Evolutionary conservation across 2,797 vertebrate species (phyloP).

Genomic region (Notamacropus eugenii): DNA sequence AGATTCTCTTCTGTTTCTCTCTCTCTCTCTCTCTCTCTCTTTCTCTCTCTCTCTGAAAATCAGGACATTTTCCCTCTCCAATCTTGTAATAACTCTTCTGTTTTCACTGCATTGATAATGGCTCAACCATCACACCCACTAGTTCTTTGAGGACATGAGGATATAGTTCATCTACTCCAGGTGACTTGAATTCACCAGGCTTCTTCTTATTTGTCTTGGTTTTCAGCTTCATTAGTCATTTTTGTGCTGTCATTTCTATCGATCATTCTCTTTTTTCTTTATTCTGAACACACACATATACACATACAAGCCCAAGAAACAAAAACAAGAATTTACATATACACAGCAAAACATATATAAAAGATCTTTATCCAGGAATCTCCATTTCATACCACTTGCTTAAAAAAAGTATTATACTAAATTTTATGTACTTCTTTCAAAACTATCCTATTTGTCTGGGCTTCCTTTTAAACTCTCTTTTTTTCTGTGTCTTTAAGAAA

Average conservation of each 20-base stretch:
- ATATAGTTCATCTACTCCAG: not conserved
- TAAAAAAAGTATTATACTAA: not conserved
- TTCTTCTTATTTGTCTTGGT: not conserved
- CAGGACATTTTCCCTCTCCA: not conserved
- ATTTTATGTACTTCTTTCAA: not conserved
- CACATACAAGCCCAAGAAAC: not conserved
- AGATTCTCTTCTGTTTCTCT: not conserved
- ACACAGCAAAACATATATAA: not conserved
- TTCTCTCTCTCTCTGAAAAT: not conserved
- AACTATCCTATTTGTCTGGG: not conserved
- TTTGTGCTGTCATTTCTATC: not conserved
- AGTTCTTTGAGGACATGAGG: not conserved
- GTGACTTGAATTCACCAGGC: not conserved
- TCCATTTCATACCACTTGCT: not conserved
- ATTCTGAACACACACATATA: not conserved
- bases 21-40: too few relatives aligned
- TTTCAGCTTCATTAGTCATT: not conserved
- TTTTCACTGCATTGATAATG: not conserved
- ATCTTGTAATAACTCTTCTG: not conserved
- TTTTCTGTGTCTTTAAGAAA: not conserved
- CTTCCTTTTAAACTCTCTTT: not conserved
- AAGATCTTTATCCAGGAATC: not conserved
- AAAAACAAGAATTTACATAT: not conserved
- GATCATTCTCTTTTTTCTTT: not conserved
- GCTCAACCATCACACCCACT: not conserved